phyloP scores from a whole-genome alignment of 2,797 vertebrate species.

The Alosa sapidissima region DNA sequence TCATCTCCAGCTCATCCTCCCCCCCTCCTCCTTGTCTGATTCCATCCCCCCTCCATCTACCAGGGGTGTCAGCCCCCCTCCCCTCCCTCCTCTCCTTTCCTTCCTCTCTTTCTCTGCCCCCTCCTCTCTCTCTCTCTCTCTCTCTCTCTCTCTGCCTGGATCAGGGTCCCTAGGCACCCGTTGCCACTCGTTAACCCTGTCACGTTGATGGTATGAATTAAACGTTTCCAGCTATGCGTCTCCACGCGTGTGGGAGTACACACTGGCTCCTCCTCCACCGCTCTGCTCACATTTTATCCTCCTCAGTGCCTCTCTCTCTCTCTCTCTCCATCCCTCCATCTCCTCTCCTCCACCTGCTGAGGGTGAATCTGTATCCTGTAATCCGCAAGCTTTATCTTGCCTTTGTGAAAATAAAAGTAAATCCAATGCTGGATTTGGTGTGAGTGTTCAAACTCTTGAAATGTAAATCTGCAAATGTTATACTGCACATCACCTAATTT shows the following conservation, averaged over 20 bases:
- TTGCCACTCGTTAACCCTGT: slow-evolving; percentile 80
- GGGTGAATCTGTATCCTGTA: neutral
- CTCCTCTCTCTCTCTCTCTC: slow-evolving; percentile 15
- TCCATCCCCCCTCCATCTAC: neutral
- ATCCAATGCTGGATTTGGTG: neutral
- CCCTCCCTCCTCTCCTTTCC: neutral
- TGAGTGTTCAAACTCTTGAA: neutral
- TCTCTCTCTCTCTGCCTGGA: slow-evolving; percentile 17
- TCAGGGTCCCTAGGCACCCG: slow-evolving; percentile 68
- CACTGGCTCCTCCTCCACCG: neutral
- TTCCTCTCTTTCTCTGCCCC: neutral
- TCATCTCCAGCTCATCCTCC: slow-evolving; percentile 32
- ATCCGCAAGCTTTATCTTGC: neutral
- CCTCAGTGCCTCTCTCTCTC: neutral
- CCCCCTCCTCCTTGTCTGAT: slow-evolving; percentile 43
- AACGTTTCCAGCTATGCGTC: slow-evolving; percentile 73
- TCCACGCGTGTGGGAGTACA: slow-evolving; percentile 49
- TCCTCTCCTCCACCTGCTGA: neutral
- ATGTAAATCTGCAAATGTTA: neutral
- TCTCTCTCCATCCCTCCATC: neutral
- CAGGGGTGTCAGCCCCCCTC: slow-evolving; percentile 8
- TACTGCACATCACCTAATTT: neutral
- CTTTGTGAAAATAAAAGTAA: neutral
- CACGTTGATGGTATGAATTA: slow-evolving; percentile 77
- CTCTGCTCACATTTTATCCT: neutral